A percentile compares a stretch with the other conserved stretches of the same genome.
Conservation (phyloP, 2,888 invertebrate species). For the Tenthredo scrophulariae region DNA sequence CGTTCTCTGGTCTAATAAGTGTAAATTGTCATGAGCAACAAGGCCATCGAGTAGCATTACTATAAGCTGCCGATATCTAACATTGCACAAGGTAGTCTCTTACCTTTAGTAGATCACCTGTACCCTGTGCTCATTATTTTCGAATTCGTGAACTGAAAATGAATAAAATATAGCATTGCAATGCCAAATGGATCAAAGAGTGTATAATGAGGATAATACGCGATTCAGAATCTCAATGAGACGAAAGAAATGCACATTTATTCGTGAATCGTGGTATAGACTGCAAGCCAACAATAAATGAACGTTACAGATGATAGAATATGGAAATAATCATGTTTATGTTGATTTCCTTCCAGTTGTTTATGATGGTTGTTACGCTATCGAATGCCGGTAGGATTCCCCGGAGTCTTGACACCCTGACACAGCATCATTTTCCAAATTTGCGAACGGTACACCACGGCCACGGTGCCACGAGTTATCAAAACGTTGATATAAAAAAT, state of each 20-base stretch:
- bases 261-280: neutral
- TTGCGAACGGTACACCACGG: slow-evolving; percentile 70
- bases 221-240: neutral
- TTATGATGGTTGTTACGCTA: slow-evolving; percentile 54
- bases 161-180: neutral
- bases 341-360: slow-evolving; percentile 63
- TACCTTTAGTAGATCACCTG: neutral
- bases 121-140: neutral
- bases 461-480: slow-evolving; percentile 73
- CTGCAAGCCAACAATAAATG: neutral
- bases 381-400: slow-evolving; percentile 68
- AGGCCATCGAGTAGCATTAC: neutral
- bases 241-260: neutral
- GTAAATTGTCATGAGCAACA: neutral
- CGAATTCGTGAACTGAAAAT: neutral
- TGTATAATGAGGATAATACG: neutral
- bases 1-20: neutral
- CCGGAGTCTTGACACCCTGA: slow-evolving; percentile 57
- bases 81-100: slow-evolving; percentile 5
- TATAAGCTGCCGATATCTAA: neutral
- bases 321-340: neutral
- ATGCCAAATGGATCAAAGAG: neutral
- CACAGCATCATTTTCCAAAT: slow-evolving; percentile 64
- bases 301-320: neutral
- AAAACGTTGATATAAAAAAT: slow-evolving; percentile 70